Evolutionary conservation across 2,888 invertebrate species (phyloP).

Genomic region (Hypolimnas misippus): DNA sequence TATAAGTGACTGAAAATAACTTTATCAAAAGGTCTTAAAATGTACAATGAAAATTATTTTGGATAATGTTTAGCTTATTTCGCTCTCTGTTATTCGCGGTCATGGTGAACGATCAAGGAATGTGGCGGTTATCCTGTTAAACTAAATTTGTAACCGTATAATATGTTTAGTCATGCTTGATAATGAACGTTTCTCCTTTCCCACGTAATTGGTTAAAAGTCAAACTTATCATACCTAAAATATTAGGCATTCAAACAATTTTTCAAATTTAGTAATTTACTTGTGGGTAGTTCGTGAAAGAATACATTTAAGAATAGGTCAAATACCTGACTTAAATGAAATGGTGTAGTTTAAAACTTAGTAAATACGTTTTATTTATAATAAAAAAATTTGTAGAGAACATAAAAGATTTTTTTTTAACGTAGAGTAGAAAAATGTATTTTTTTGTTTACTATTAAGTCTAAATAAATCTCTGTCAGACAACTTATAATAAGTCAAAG

Average conservation of each 20-base stretch:
- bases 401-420: too few species aligned
- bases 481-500: too few species aligned
- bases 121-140: constrained; percentile 1
- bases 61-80: not conserved
- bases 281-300: not conserved
- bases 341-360: not conserved
- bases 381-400: not conserved
- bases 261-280: not conserved
- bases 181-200: constrained; percentile 7
- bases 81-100: constrained; percentile 1
- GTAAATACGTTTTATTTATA: not conserved
- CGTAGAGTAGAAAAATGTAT: too few species aligned
- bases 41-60: constrained; percentile 7
- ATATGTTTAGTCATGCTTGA: constrained; percentile 13
- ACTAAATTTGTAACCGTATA: constrained; percentile 13
- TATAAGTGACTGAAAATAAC: not conserved
- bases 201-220: constrained; percentile 16
- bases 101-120: constrained; percentile 14
- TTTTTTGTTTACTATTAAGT: too few species aligned
- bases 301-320: not conserved
- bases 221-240: constrained; percentile 11
- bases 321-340: not conserved
- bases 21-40: not conserved
- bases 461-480: too few species aligned
- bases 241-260: not conserved